phyloP scores from a whole-genome alignment of 1,140 invertebrate genomes.

The Tribolium madens region DNA sequence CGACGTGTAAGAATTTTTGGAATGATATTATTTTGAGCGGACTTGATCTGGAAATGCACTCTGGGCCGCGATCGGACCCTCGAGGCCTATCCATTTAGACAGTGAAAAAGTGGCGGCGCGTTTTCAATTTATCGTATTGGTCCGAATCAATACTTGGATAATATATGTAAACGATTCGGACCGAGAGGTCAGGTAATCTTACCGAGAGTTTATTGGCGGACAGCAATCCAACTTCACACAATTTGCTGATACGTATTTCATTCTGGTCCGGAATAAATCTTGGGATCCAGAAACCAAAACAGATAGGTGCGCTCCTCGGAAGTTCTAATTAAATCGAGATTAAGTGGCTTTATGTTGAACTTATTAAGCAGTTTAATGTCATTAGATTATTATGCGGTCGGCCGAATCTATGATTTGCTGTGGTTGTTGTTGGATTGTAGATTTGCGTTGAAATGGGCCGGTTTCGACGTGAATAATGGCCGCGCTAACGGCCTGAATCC shows the following conservation, averaged over 20 bases:
- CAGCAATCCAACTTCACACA: conserved; percentile 43
- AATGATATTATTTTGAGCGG: conserved; percentile 11
- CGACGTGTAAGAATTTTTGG: not conserved
- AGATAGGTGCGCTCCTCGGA: conserved; percentile 19
- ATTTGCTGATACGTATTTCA: conserved; percentile 43
- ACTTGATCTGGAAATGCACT: conserved; percentile 59
- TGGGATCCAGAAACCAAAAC: conserved; percentile 26
- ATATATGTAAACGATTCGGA: conserved; percentile 57
- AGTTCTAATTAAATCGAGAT: conserved; percentile 35
- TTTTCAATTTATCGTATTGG: conserved; percentile 59
- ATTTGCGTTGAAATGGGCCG: conserved; percentile 42
- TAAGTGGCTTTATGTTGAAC: conserved; percentile 31
- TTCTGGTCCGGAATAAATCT: conserved; percentile 32
- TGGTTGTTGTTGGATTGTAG: conserved; percentile 36
- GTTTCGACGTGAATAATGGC: conserved; percentile 42
- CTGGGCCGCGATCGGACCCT: conserved; percentile 55
- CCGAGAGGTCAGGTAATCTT: conserved; percentile 53
- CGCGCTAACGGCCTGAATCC: conserved; percentile 39
- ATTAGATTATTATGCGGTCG: conserved; percentile 9
- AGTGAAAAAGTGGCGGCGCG: conserved; percentile 60
- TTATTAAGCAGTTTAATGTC: conserved; percentile 23
- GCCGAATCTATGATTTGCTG: conserved; percentile 30
- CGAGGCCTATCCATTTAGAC: conserved; percentile 59
- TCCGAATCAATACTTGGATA: conserved; percentile 51
- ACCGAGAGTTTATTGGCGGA: conserved; percentile 46